These are phyloP conservation scores for Serranus cabrilla DNA, from an alignment of 2,797 vertebrate genomes.

Conservation along the genomic window DNA sequence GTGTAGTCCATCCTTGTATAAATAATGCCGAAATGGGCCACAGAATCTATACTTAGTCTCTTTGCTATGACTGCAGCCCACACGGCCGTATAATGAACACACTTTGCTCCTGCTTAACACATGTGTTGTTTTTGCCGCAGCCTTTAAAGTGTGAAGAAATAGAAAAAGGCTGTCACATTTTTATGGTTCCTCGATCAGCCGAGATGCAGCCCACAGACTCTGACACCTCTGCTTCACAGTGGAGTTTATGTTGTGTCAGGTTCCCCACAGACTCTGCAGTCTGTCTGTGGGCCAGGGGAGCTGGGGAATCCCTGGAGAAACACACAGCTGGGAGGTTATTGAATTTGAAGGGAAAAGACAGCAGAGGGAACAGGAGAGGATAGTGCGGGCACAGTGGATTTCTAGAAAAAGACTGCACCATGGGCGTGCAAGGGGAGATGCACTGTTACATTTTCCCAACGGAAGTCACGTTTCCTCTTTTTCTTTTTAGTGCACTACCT, in stretches of 20 bases:
- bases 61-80: slow-evolving; percentile 36
- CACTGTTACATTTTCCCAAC: slow-evolving; percentile 38
- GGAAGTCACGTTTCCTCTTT: slow-evolving; percentile 33
- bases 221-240: slow-evolving; percentile 75
- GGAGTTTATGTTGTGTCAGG: slow-evolving; percentile 81
- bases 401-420: slow-evolving; percentile 58
- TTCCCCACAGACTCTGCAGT: slow-evolving; percentile 79
- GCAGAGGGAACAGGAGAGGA: slow-evolving; percentile 46
- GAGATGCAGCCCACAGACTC: slow-evolving; percentile 68
- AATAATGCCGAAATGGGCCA: slow-evolving; percentile 60
- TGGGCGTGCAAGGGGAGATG: slow-evolving; percentile 14
- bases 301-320: slow-evolving; percentile 81
- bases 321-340: slow-evolving; percentile 81
- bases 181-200: slow-evolving; percentile 49
- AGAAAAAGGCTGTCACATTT: slow-evolving; percentile 50
- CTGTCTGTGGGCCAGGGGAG: slow-evolving; percentile 78
- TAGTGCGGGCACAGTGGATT: slow-evolving; percentile 45
- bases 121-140: slow-evolving; percentile 24
- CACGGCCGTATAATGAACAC: slow-evolving; percentile 30
- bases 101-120: slow-evolving; percentile 26
- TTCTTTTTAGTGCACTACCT: slow-evolving; percentile 11
- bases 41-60: slow-evolving; percentile 37
- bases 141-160: slow-evolving; percentile 58
- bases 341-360: slow-evolving; percentile 76
- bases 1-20: slow-evolving; percentile 39